Evolutionary conservation across 1,140 invertebrate species (phyloP), one percentile per base, ranked within the genome.

Genomic region (Cotesia typhae): DNA sequence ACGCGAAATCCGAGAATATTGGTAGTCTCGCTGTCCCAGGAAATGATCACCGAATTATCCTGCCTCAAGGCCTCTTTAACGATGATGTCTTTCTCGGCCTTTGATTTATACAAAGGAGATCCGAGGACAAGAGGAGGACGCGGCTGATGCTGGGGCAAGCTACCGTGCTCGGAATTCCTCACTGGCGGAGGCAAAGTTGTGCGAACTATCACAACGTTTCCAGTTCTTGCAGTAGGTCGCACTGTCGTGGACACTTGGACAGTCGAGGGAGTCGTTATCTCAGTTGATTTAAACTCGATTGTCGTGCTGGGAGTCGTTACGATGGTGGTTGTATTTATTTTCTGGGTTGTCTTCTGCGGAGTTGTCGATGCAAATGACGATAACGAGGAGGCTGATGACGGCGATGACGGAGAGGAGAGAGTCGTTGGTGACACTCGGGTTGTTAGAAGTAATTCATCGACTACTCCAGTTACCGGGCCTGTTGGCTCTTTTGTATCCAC

Each of bases 1-100:
- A 97, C 94, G 65, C 95, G 88, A 79, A 96, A 96, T 10, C 95
- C 95, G 0, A 95, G 85, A 75, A 95, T 94, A 78, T 95, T 95
- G 0, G 91, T 89, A 0, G 92, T 92, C 76, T 95, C 92, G 2
- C 94, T 95, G 79, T 95, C 94, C 96, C 96, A 97, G 78, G 95
- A 93, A 67, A 97, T 95, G 57, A 95, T 93, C 0, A 97, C 93
- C 0, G 94, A 92, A 80, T 93, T 96, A 69, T 95, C 94, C 84
- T 95, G 93, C 73, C 95, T 84, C 77, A 94, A 92, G 0, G 94
- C 95, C 72, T 94, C 93, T 79, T 94, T 94, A 4, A 96, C 92
- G 60, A 95, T 89, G 1, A 96, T 94, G 82, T 96, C 94, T 72
- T 92, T 92, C 6, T 92, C 91, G 70, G 89, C 90, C 82, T 87